A percentile compares a stretch with the other conserved stretches of the same genome.
Conservation (phyloP, 2,797 vertebrate genomes). For the Moxostoma hubbsi region DNA sequence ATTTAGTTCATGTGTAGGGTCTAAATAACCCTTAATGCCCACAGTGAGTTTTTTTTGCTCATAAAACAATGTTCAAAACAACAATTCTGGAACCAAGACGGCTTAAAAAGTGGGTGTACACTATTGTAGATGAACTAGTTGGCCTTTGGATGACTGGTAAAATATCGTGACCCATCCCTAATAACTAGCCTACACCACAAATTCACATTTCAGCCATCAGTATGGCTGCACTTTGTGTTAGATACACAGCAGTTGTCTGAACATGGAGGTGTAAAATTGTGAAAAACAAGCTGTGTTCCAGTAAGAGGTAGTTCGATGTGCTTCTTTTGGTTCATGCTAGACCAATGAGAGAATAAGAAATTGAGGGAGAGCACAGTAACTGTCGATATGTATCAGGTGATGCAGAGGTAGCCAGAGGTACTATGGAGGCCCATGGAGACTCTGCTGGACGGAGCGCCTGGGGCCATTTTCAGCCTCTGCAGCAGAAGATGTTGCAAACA, state of each 20-base stretch:
- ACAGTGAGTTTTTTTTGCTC: too few relatives aligned
- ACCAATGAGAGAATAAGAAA: slow-evolving; percentile 14
- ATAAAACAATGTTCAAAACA: too few relatives aligned
- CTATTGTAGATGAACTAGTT: too few relatives aligned
- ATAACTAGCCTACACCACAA: not conserved
- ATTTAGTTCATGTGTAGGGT: too few relatives aligned
- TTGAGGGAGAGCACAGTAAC: slow-evolving; percentile 6
- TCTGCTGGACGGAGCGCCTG: slow-evolving; percentile 53
- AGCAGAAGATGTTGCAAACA: slow-evolving; percentile 49
- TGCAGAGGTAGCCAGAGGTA: slow-evolving; percentile 49
- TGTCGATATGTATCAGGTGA: slow-evolving; percentile 58
- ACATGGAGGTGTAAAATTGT: slow-evolving; percentile 23
- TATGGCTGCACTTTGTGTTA: not conserved
- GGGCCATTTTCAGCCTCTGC: slow-evolving; percentile 57
- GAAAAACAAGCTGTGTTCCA: slow-evolving; percentile 16
- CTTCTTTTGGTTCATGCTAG: slow-evolving; percentile 14
- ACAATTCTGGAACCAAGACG: too few relatives aligned
- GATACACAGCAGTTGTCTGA: slow-evolving; percentile 29
- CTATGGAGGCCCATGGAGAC: slow-evolving; percentile 47
- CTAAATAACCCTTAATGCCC: too few relatives aligned
- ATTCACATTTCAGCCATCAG: slow-evolving; percentile 21
- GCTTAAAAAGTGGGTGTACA: too few relatives aligned
- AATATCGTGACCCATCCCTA: too few relatives aligned
- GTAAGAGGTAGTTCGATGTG: not conserved
- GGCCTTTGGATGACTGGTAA: too few relatives aligned